Evolutionary conservation across 2,113 vertebrate species (phyloP).

Genomic region (Neolamprologus tretocephalus): DNA sequence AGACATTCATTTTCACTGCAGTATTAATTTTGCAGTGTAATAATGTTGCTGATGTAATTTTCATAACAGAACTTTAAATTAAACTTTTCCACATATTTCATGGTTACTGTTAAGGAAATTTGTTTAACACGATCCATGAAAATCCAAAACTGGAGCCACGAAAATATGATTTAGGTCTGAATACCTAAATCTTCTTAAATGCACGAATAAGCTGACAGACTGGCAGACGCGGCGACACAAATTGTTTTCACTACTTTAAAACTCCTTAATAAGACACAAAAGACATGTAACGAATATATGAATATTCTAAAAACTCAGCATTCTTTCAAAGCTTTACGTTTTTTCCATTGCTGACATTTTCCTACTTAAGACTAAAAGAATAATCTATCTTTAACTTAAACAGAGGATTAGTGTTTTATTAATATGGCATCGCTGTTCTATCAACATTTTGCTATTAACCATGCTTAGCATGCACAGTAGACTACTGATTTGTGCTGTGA

Average conservation of each 20-base stretch:
- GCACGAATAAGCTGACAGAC: background rate
- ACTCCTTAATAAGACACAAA: background rate
- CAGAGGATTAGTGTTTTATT: slow-evolving; percentile 12
- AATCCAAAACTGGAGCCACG: background rate
- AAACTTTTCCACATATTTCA: background rate
- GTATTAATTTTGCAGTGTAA: background rate
- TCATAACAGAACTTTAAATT: background rate
- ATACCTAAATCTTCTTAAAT: background rate
- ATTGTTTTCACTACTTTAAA: background rate
- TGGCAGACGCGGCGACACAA: background rate
- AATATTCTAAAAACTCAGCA: background rate
- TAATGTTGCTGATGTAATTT: background rate
- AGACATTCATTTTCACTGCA: background rate
- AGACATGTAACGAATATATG: background rate
- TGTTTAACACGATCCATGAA: background rate
- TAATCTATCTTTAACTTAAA: background rate
- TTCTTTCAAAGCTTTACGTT: background rate
- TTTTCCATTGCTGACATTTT: background rate
- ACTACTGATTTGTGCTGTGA: slow-evolving; percentile 39
- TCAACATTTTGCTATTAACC: slow-evolving; percentile 23
- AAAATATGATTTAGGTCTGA: background rate
- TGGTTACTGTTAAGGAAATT: background rate
- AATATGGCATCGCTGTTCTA: slow-evolving; percentile 18
- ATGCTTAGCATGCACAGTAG: slow-evolving; percentile 46
- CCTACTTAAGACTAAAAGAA: background rate